Evolutionary conservation across 2,113 vertebrate species (phyloP).

Genomic region (Eretmochelys imbricata): DNA sequence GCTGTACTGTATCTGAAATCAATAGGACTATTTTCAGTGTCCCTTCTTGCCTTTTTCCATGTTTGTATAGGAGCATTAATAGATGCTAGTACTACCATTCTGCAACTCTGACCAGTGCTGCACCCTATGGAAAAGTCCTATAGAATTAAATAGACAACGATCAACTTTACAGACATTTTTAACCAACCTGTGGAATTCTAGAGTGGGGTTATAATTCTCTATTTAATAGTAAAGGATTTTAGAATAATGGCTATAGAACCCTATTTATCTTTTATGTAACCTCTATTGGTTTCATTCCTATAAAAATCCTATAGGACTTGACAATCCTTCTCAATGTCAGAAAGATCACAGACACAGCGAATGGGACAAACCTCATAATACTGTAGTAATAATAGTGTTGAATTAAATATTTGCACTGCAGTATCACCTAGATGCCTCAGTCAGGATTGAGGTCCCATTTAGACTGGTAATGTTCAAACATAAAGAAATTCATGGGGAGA

Average conservation of each 20-base stretch:
- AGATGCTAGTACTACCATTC: neutral
- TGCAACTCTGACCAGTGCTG: neutral
- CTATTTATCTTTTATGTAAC: neutral
- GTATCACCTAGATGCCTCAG: neutral
- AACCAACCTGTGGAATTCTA: neutral
- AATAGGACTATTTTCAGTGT: neutral
- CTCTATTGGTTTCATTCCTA: neutral
- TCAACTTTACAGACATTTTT: neutral
- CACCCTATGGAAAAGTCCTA: neutral
- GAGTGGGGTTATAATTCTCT: neutral
- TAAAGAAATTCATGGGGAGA: neutral
- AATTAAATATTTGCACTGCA: neutral
- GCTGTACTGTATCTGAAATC: slow-evolving; percentile 16
- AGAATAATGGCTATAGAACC: neutral
- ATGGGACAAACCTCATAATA: neutral
- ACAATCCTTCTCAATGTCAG: neutral
- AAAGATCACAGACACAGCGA: neutral
- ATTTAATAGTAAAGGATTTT: neutral
- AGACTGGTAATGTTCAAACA: neutral
- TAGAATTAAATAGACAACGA: neutral
- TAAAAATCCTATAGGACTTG: neutral
- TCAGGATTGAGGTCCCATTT: neutral
- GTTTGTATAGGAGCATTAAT: neutral
- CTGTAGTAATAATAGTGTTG: neutral
- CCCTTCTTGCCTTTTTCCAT: neutral